These are phyloP conservation scores for Nothocercus nigrocapillus DNA, from an alignment of 2,113 vertebrate genomes.

Conservation along the genomic window DNA sequence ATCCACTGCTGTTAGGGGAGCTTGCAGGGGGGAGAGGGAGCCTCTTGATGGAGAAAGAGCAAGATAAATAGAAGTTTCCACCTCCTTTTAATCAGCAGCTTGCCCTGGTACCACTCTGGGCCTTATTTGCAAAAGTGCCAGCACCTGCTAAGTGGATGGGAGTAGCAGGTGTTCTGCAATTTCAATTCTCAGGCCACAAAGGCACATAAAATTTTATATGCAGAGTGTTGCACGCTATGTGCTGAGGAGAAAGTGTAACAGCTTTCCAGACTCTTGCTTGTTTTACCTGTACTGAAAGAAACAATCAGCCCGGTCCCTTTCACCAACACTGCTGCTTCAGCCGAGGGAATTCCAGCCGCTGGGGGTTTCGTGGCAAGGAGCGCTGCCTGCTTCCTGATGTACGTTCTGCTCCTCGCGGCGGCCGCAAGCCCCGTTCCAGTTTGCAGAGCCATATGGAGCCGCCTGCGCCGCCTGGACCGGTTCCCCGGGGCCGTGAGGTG, in stretches of 20 bases:
- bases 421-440: background rate
- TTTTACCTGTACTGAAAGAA: background rate
- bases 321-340: background rate
- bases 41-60: background rate
- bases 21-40: background rate
- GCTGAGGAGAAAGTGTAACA: background rate
- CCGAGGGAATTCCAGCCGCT: too few species aligned
- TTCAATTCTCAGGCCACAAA: background rate
- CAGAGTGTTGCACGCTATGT: background rate
- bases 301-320: background rate
- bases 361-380: background rate
- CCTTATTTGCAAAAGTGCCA: background rate
- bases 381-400: background rate
- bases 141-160: accelerated
- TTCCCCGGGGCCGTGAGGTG: too few species aligned
- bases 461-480: background rate
- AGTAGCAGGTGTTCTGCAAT: background rate
- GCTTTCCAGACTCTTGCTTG: background rate
- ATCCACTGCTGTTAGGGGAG: background rate
- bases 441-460: background rate
- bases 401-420: background rate
- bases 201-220: background rate
- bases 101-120: accelerated
- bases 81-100: background rate
- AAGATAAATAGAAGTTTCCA: background rate